These are phyloP conservation scores for Mnemiopsis leidyi DNA, from an alignment of 37 sponge, comb jelly and placozoan genomes.

Conservation along the genomic window DNA sequence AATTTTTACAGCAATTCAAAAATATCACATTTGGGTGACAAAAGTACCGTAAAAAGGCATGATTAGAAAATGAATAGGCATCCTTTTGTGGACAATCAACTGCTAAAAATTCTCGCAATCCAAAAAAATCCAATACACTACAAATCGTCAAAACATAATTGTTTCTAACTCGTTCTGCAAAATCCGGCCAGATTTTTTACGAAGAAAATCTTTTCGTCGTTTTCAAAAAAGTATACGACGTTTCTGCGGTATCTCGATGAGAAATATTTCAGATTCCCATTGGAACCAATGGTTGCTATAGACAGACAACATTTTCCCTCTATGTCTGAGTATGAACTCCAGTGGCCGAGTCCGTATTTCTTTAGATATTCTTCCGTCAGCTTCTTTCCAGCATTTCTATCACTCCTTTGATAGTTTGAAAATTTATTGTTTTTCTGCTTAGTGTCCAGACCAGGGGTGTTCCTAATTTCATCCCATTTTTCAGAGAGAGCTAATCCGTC, in stretches of 20 bases:
- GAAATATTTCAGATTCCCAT: background rate
- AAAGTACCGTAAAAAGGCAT: no score
- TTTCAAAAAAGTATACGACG: background rate
- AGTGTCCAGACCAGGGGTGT: no score
- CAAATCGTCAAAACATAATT: no score
- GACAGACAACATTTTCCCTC: background rate
- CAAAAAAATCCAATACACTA: no score
- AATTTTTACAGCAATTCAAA: no score
- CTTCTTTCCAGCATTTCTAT: constrained; percentile 8
- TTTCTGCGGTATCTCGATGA: background rate
- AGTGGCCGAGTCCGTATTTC: background rate
- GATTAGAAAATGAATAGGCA: no score
- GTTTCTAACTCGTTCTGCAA: background rate
- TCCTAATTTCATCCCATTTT: background rate
- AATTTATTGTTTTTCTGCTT: background rate
- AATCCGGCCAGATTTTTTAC: background rate
- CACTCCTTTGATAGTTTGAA: constrained; percentile 47
- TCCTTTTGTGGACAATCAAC: no score
- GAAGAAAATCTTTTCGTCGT: background rate
- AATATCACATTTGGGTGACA: no score
- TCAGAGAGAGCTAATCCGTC: background rate
- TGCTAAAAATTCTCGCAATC: no score
- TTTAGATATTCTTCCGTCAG: background rate
- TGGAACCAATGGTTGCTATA: background rate
- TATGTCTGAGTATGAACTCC: background rate